Conservation (phyloP, 2,797 vertebrate genomes). For the Sciurus carolinensis region DNA sequence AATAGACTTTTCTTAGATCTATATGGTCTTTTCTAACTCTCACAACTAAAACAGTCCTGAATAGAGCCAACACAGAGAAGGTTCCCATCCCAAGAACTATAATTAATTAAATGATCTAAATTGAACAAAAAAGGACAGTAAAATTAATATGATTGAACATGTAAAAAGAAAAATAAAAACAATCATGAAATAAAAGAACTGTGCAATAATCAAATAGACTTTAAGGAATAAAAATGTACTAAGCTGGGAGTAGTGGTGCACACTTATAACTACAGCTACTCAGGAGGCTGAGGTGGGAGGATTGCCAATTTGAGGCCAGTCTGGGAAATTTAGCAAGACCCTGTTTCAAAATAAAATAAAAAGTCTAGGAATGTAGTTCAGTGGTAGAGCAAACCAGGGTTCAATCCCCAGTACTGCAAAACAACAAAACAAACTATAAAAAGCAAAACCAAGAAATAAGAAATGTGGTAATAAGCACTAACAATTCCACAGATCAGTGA, state of each 20-base stretch:
- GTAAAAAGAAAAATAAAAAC: conserved; percentile 22
- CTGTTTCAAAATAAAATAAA: too few species aligned
- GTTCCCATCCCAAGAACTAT: conserved; percentile 9
- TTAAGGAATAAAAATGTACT: neutral
- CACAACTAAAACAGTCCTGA: neutral
- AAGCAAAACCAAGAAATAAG: too few species aligned
- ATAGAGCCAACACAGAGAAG: neutral
- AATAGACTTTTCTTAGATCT: neutral
- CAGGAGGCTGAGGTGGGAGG: too few species aligned
- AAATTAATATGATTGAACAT: conserved; percentile 34
- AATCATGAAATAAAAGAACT: conserved; percentile 21
- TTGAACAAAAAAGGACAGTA: neutral
- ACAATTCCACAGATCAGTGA: neutral
- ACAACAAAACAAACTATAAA: too few species aligned
- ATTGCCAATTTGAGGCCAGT: too few species aligned
- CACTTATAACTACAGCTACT: too few species aligned
- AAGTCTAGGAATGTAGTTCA: too few species aligned
- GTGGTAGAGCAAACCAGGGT: too few species aligned
- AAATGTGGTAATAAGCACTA: neutral
- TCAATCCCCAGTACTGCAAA: too few species aligned
- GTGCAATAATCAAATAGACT: neutral
- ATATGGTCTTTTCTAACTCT: neutral
- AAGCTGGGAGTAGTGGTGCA: too few species aligned
- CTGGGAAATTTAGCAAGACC: too few species aligned
- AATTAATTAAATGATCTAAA: conserved; percentile 48